Evolutionary conservation across 2,888 invertebrate genomes (phyloP).

Genomic region (Hemithea aestivaria): DNA sequence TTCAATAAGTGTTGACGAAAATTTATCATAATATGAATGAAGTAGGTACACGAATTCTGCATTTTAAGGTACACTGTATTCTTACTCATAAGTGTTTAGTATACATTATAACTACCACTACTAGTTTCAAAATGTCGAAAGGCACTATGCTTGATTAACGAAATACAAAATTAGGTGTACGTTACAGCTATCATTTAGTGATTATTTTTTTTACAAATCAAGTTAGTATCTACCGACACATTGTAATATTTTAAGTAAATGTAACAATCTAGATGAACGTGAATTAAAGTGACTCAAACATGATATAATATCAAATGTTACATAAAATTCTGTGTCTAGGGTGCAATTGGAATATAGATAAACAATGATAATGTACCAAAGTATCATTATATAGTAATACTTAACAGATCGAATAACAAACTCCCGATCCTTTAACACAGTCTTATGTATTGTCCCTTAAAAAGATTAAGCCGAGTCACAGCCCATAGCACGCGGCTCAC

Average conservation of each 20-base stretch:
- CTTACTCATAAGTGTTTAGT: conserved; percentile 39
- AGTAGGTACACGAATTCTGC: conserved; percentile 30
- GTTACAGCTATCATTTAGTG: conserved; percentile 12
- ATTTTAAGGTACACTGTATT: conserved; percentile 36
- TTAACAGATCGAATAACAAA: conserved; percentile 37
- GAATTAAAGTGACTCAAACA: conserved; percentile 19
- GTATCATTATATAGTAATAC: conserved; percentile 34
- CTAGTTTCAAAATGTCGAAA: conserved; percentile 59
- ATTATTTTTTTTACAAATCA: conserved; percentile 11
- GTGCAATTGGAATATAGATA: conserved; percentile 38
- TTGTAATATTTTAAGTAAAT: conserved; percentile 3
- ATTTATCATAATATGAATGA: conserved; percentile 29
- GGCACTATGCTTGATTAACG: conserved; percentile 70
- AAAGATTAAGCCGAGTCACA: conserved; percentile 52
- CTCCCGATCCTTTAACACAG: conserved; percentile 47
- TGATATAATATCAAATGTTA: conserved; percentile 28
- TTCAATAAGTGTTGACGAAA: conserved; percentile 35
- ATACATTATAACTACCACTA: conserved; percentile 45
- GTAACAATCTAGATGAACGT: conserved; percentile 7
- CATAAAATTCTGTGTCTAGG: conserved; percentile 35
- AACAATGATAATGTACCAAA: conserved; percentile 31
- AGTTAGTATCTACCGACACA: conserved; percentile 7
- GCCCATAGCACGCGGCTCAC: conserved; percentile 33
- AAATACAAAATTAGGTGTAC: conserved; percentile 25
- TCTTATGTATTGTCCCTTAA: conserved; percentile 56